Evolutionary conservation across 2,797 vertebrate species (phyloP), one percentile per base, ranked within the genome.

Genomic region (Gymnopithys bicolor): DNA sequence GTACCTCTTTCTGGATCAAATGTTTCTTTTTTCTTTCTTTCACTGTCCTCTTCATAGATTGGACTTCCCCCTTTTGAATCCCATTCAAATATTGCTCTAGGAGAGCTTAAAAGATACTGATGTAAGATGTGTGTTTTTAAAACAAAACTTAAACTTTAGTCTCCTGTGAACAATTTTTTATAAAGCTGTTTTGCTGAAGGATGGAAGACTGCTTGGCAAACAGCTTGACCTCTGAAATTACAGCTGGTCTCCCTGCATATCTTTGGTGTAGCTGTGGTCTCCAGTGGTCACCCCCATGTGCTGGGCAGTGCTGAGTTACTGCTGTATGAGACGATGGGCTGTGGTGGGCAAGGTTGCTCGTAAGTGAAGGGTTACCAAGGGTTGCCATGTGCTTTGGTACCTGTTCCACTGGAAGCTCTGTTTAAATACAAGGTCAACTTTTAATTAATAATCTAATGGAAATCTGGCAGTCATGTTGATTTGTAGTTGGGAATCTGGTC

Each of bases 311-410:
- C 49, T 55, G 59, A 59, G 27, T 14, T 69, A 24, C 23, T 81
- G 49, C 43, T 90, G n/a, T 15, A 13, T 66, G 74, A 84, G 80
- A 32, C n/a, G 62, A 73, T 4, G 5, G 39, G 45, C 28, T 1
- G 3, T 28, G 59, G 9, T 49, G n/a, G 43, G 30, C 53, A 56
- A 74, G 60, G 41, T 30, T 7, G 0, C 32, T 55, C 2, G 0
- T 27, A 55, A 79, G n/a, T 24, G 55, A 24, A 66, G 19, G 45
- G 9, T 13, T 84, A 16, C 9, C 32, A 48, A 60, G 15, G 7
- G 23, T 24, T 84, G 37, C 45, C 35, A 1, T 28, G 58, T 63
- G 30, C 27, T 79, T 73, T 62, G 33, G 18, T 52, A 79, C 17
- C 28, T 66, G 9, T 59, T 74, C 74, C 22, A 11, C n/a, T 67